Evolutionary conservation across 2,797 vertebrate species (phyloP).

Genomic region (Micromesistius poutassou): DNA sequence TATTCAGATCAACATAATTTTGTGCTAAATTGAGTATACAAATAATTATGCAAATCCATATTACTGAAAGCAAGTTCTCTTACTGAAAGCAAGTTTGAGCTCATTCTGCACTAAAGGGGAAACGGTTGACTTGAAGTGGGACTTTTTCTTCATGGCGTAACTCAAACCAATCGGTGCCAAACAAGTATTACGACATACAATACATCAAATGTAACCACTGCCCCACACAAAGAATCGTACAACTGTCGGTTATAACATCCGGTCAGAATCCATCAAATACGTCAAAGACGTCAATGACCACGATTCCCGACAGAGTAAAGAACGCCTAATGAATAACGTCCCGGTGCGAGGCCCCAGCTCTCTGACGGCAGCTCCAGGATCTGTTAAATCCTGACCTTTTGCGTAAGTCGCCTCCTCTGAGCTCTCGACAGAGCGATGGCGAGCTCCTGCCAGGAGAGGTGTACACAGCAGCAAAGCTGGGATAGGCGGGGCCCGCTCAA

Average conservation of each 20-base stretch:
- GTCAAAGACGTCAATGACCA: neutral
- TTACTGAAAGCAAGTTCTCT: no score
- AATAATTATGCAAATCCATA: neutral
- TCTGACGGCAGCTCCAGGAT: constrained; percentile 59
- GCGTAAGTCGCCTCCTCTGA: constrained; percentile 39
- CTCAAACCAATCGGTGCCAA: no score
- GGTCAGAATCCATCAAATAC: neutral
- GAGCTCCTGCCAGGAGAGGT: constrained; percentile 54
- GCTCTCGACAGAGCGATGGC: constrained; percentile 50
- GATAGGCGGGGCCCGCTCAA: constrained; percentile 61
- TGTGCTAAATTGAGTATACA: neutral
- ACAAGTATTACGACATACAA: neutral
- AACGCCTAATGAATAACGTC: neutral
- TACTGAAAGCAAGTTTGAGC: neutral
- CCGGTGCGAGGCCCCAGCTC: no score
- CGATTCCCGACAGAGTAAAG: neutral
- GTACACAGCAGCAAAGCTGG: constrained; percentile 58
- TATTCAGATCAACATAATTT: neutral
- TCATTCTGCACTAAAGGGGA: neutral
- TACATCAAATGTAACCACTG: neutral
- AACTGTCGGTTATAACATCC: neutral
- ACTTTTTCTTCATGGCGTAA: no score
- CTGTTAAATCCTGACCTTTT: constrained; percentile 73
- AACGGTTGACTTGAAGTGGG: neutral
- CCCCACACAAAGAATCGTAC: neutral